Base-by-base conservation (phyloP, 2,888 invertebrate species). In the Agrochola lychnidis region DNA sequence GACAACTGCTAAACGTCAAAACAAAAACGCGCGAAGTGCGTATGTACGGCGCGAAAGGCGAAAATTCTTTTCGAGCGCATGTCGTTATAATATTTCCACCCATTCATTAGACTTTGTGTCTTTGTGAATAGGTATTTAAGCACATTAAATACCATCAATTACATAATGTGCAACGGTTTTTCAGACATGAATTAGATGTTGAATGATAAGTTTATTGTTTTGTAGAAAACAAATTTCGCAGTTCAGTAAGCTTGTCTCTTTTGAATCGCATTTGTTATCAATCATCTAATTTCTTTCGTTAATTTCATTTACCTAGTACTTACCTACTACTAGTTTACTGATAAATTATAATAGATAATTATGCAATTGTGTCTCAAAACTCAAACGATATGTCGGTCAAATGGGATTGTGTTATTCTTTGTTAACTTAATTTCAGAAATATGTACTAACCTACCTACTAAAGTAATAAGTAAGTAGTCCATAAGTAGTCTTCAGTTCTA, bases 1-100 rank as follows among this genome's bases (percentile, higher is more conserved):
- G 92, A 94, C 94, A 95, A 95, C 95, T 95, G 95, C 92, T 92
- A 91, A 92, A 85, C 83, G 83, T 83, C 82, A 85, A 91, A 77
- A 91, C 86, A 85, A 89, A 89, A 87, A 89, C 90, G 92, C 91
- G 92, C 91, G 89, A 94, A 92, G 89, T 89, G 87, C 87, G 89
- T 88, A 83, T 70, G 56, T 51, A 83, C 76, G 89, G 92, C 92
- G 90, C 91, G 90, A 77, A 69, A 30, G 48, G 14, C 48, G 45
- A 92, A 91, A 91, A 89, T 89, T 87, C 76, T 82, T 81, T 88
- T 84, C 73, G 74, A 80, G 72, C 73, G 72, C 76, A 68, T 63
- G 78, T 67, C 79, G 48, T 71, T 74, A 42, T 6, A 74, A 59
- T 81, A 76, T 73, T 71, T 76, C 36, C 66, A 70, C 53, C 12